phyloP scores from a whole-genome alignment of 2,113 vertebrate genomes.

The Sander lucioperca region DNA sequence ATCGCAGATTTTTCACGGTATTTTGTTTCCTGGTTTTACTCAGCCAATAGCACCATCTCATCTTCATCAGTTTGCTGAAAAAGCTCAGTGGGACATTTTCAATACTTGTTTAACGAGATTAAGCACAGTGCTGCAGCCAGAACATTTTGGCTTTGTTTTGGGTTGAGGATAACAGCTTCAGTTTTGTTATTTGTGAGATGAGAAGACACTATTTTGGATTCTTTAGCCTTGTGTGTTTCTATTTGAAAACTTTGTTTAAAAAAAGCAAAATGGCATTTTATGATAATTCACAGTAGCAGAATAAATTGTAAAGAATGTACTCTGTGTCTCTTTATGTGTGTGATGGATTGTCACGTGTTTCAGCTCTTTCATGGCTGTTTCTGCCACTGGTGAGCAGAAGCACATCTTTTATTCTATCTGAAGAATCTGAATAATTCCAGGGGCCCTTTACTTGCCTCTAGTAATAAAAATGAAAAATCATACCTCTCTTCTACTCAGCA shows the following conservation, averaged over 20 bases:
- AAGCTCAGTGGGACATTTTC: conserved; percentile 4
- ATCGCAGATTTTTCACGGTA: not conserved
- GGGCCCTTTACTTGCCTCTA: not conserved
- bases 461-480: conserved; percentile 7
- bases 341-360: not conserved
- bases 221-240: not conserved
- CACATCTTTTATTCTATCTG: conserved; percentile 10
- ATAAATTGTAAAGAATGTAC: not conserved
- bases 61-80: conserved; percentile 5
- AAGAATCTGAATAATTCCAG: conserved; percentile 6
- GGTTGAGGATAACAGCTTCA: not conserved
- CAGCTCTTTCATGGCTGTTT: not conserved
- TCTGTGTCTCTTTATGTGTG: no score
- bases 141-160: conserved; percentile 2
- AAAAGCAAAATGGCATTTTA: no score
- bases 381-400: not conserved
- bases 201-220: not conserved
- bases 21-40: not conserved
- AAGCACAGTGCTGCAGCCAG: not conserved
- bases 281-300: not conserved
- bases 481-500: not conserved
- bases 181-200: conserved; percentile 11
- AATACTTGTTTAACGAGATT: conserved; percentile 17
- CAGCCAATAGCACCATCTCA: not conserved
- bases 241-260: not conserved